Conservation (phyloP, 2,888 invertebrate genomes). For the Formica aserva region DNA sequence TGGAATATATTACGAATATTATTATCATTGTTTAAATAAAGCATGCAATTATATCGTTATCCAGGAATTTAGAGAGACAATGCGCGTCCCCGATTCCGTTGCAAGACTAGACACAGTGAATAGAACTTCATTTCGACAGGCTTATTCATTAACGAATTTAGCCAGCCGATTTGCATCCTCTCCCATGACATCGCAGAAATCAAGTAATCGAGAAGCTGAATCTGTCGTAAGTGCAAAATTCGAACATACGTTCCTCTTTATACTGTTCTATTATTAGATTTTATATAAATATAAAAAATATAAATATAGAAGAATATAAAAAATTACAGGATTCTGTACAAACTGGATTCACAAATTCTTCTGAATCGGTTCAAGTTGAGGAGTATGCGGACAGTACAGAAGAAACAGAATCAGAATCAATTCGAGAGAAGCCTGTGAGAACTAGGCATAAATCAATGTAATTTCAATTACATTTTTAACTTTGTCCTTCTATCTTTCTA, state of each 20-base stretch:
- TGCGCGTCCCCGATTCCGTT: slow-evolving; percentile 87
- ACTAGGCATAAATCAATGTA: slow-evolving; percentile 80
- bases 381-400: slow-evolving; percentile 82
- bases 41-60: slow-evolving; percentile 14
- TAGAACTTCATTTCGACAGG: slow-evolving; percentile 83
- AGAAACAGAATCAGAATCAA: slow-evolving; percentile 81
- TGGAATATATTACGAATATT: neutral
- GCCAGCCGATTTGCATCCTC: slow-evolving; percentile 81
- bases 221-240: slow-evolving; percentile 75
- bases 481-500: slow-evolving; percentile 62
- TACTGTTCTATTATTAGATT: neutral
- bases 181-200: slow-evolving; percentile 75
- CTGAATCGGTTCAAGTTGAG: slow-evolving; percentile 83
- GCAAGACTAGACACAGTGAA: slow-evolving; percentile 82
- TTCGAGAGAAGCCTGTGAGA: slow-evolving; percentile 81
- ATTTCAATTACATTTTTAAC: slow-evolving; percentile 46
- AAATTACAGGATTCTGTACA: slow-evolving; percentile 80
- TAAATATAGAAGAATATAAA: too few species aligned
- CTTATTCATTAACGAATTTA: slow-evolving; percentile 83
- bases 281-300: neutral
- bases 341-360: slow-evolving; percentile 80
- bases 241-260: neutral
- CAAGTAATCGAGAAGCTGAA: slow-evolving; percentile 70
- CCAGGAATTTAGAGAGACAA: slow-evolving; percentile 89
- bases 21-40: slow-evolving; percentile 16